A percentile compares a stretch with the other conserved stretches of the same genome.
Conservation (phyloP, 2,888 invertebrate genomes). For the Acanthosepion esculentum region DNA sequence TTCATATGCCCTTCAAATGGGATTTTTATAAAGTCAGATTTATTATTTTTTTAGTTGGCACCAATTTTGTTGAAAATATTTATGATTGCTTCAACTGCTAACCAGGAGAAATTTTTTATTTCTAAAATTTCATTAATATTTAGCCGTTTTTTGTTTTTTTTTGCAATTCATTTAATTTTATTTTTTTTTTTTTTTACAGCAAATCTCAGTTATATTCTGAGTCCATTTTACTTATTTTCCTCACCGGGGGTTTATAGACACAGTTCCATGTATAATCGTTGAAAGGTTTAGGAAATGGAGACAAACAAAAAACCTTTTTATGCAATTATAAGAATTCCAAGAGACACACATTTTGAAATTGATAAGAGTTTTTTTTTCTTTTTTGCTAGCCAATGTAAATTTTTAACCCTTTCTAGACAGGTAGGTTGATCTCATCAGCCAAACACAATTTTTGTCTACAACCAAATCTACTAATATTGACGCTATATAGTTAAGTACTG, state of each 20-base stretch:
- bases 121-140: background rate
- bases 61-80: background rate
- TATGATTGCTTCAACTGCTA: background rate
- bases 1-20: background rate
- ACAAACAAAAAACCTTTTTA: background rate
- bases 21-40: too few species aligned
- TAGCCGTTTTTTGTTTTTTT: background rate
- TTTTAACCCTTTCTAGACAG: too few species aligned
- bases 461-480: too few species aligned
- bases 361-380: background rate
- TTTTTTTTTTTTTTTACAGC: too few species aligned
- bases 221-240: constrained; percentile 3
- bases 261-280: background rate
- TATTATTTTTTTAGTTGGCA: too few species aligned
- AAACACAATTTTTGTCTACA: too few species aligned
- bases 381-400: background rate
- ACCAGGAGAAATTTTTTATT: too few species aligned
- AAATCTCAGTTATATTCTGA: background rate
- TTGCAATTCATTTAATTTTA: too few species aligned
- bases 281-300: background rate
- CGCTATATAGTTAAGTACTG: too few species aligned
- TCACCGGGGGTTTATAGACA: constrained; percentile 11
- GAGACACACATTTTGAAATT: background rate
- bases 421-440: too few species aligned
- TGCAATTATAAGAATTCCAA: background rate